Conservation (phyloP, 2,113 vertebrate genomes). For the Anoplopoma fimbria region DNA sequence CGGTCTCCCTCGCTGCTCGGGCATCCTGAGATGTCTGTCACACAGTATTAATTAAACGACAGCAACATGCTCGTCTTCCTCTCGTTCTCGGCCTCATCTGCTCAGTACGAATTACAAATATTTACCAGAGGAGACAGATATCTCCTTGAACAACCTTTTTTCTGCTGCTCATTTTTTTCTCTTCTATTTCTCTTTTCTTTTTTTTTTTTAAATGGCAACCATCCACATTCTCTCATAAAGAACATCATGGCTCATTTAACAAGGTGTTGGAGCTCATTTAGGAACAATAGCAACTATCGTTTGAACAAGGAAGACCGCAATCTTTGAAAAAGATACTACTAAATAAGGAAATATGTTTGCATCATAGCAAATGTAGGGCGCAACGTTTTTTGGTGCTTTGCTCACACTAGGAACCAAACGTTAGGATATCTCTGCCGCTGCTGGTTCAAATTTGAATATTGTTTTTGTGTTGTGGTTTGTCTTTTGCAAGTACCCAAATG, state of each 20-base stretch:
- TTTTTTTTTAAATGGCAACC: too few species aligned
- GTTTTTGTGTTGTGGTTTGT: neutral
- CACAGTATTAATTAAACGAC: slow-evolving; percentile 49
- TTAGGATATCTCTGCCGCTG: neutral
- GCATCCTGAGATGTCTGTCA: slow-evolving; percentile 50
- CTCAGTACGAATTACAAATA: slow-evolving; percentile 29
- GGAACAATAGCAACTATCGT: neutral
- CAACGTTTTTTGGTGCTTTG: neutral
- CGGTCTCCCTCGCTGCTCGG: slow-evolving; percentile 14
- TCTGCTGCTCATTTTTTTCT: slow-evolving; percentile 25
- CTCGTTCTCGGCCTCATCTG: slow-evolving; percentile 16
- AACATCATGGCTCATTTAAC: neutral
- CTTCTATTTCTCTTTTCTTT: slow-evolving; percentile 2
- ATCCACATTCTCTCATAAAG: neutral
- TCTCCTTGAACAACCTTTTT: neutral
- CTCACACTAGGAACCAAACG: neutral
- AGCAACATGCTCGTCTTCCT: neutral
- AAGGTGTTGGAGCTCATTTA: neutral
- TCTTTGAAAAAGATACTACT: slow-evolving; percentile 9
- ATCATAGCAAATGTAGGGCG: neutral
- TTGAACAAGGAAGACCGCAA: neutral
- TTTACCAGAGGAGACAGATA: slow-evolving; percentile 19
- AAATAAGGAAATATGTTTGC: neutral
- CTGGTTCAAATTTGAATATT: neutral
- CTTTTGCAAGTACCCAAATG: neutral